Evolutionary conservation across 2,797 vertebrate species (phyloP).

Genomic region (Neostethus bicornis): DNA sequence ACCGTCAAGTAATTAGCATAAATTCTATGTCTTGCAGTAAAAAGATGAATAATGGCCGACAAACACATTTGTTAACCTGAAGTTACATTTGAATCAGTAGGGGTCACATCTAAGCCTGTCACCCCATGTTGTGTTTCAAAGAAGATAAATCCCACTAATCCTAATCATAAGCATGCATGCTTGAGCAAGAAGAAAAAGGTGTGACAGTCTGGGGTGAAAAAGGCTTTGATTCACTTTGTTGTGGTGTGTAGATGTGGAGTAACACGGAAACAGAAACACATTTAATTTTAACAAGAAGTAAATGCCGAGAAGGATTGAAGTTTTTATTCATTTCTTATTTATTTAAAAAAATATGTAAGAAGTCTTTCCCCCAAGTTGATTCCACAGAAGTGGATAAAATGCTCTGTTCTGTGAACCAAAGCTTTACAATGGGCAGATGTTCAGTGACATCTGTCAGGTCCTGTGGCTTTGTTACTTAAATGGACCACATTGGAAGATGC

Average conservation of each 20-base stretch:
- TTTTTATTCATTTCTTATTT: too few species aligned
- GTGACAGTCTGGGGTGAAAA: background rate
- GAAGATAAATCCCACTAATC: slow-evolving; percentile 61
- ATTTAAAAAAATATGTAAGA: too few species aligned
- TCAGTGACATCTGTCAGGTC: too few species aligned
- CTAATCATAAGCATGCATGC: slow-evolving; percentile 8
- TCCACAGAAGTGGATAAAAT: too few species aligned
- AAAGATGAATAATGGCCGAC: background rate
- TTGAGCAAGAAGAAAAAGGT: background rate
- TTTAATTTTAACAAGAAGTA: too few species aligned
- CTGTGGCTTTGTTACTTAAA: too few species aligned
- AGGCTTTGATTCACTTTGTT: background rate
- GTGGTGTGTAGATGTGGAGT: background rate
- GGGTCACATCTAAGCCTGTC: slow-evolving; percentile 48
- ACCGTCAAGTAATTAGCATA: background rate
- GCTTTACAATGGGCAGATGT: too few species aligned
- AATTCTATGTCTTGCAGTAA: background rate
- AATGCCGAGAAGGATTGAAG: too few species aligned
- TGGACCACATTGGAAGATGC: too few species aligned
- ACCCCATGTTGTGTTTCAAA: slow-evolving; percentile 55
- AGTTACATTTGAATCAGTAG: slow-evolving; percentile 23
- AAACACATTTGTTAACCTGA: slow-evolving; percentile 36
- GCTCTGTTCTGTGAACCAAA: too few species aligned
- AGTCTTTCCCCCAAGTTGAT: too few species aligned
- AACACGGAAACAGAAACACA: background rate